A percentile compares a stretch with the other conserved stretches of the same genome.
Conservation (phyloP, 2,113 vertebrate species). For the Micronisus gabar region DNA sequence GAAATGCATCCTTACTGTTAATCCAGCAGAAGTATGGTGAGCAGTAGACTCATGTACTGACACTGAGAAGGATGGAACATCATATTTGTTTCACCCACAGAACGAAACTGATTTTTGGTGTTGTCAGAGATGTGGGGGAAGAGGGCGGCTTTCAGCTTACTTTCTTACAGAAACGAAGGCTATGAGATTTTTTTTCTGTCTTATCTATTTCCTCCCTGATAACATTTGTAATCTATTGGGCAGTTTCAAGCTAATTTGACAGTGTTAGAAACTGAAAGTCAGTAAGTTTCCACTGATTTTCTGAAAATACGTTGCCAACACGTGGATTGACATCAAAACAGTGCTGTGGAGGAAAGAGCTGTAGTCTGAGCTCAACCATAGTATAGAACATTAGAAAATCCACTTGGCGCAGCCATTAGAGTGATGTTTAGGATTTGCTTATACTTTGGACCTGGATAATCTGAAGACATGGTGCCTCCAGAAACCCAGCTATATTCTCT, state of each 20-base stretch:
- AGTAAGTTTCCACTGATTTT: neutral
- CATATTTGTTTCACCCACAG: neutral
- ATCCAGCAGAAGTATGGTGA: neutral
- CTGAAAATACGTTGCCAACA: neutral
- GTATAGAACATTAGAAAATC: neutral
- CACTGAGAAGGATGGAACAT: neutral
- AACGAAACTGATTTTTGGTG: neutral
- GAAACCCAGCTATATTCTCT: neutral
- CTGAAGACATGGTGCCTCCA: neutral
- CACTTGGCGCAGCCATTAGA: too few relatives aligned
- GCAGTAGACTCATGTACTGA: neutral
- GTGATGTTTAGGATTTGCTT: neutral
- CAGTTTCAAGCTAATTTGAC: neutral
- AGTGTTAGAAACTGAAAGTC: neutral
- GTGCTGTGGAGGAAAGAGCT: neutral
- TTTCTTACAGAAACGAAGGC: neutral
- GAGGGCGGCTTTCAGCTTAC: neutral
- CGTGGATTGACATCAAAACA: neutral
- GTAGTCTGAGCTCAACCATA: neutral
- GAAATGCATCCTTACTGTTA: neutral
- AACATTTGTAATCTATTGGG: neutral
- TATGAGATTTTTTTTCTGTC: neutral
- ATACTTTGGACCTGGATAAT: neutral
- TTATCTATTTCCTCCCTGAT: neutral
- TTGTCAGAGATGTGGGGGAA: neutral